phyloP scores from a whole-genome alignment of 2,113 vertebrate genomes.

The Tylochromis polylepis region DNA sequence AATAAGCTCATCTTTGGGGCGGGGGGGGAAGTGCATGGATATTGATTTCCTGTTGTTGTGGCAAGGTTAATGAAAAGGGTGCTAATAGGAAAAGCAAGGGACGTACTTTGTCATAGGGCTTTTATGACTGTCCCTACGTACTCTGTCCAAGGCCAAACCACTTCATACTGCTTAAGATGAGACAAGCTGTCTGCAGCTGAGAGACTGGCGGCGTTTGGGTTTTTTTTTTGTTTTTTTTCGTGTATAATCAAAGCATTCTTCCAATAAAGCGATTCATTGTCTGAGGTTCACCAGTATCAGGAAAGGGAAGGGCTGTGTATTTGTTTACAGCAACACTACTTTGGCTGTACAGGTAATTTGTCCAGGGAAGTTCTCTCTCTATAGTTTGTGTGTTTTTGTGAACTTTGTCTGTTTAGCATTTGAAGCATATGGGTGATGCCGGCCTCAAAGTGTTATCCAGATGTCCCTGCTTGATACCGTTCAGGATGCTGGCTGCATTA shows the following conservation, averaged over 20 bases:
- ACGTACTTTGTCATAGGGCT: constrained; percentile 41
- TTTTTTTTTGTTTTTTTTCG: too few species aligned
- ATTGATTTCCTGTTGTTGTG: constrained; percentile 61
- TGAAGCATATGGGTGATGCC: background rate
- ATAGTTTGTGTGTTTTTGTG: background rate
- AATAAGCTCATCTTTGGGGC: constrained; percentile 36
- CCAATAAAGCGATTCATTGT: constrained; percentile 7
- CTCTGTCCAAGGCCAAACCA: constrained; percentile 21
- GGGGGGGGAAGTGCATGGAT: constrained; percentile 25
- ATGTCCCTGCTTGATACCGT: constrained; percentile 8
- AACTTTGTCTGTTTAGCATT: background rate
- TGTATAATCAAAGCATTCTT: background rate
- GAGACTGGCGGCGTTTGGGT: background rate
- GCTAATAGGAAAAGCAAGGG: background rate
- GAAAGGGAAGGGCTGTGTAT: constrained; percentile 20
- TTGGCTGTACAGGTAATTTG: background rate
- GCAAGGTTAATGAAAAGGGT: constrained; percentile 67
- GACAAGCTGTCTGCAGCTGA: background rate
- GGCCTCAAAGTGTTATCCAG: constrained; percentile 3
- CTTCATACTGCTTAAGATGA: background rate
- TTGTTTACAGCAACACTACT: background rate
- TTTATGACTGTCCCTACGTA: constrained; percentile 24
- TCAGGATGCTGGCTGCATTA: constrained; percentile 4
- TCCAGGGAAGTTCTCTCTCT: background rate
- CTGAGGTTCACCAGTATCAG: background rate